A percentile compares a stretch with the other conserved stretches of the same genome.
These are phyloP conservation scores for Acanthopleura granulata DNA, from an alignment of 2,888 invertebrate genomes.

Conservation along the genomic window DNA sequence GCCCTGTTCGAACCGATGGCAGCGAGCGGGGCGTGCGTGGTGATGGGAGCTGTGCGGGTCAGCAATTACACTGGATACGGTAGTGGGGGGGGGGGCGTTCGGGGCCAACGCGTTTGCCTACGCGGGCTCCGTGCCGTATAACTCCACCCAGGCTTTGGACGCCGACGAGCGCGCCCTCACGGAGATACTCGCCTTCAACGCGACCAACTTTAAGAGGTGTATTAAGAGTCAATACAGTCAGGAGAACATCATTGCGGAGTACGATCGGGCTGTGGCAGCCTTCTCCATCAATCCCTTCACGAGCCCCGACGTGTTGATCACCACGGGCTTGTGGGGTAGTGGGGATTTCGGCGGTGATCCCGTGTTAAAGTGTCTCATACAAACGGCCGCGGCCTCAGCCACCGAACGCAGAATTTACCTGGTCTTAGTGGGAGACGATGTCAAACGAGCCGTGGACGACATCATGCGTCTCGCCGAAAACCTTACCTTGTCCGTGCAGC, in stretches of 20 bases:
- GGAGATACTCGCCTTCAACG: not conserved
- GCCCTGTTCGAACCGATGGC: not conserved
- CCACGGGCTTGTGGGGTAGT: conserved; percentile 1
- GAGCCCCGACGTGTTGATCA: not conserved
- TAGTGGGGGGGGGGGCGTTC: not conserved
- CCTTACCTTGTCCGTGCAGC: not conserved
- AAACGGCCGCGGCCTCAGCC: not conserved
- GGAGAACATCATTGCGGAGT: not conserved
- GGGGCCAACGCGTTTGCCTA: not conserved
- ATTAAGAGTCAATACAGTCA: not conserved
- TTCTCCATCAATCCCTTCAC: not conserved
- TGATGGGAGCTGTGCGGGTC: not conserved
- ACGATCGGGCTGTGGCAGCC: not conserved
- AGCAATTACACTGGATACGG: not conserved
- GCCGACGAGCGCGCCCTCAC: not conserved
- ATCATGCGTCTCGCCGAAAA: not conserved
- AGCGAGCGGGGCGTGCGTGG: not conserved
- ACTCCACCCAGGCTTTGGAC: not conserved
- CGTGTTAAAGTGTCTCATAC: not conserved
- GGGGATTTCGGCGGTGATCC: not conserved
- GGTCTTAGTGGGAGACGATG: not conserved
- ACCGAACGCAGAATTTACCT: not conserved
- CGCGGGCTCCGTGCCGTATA: not conserved
- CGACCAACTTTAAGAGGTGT: not conserved
- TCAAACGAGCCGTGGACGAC: not conserved